Percentiles rank a stretch among this genome's conserved stretches.
Evolutionary conservation across 2,888 invertebrate genomes (phyloP).

Genomic region (Tipula unca): DNA sequence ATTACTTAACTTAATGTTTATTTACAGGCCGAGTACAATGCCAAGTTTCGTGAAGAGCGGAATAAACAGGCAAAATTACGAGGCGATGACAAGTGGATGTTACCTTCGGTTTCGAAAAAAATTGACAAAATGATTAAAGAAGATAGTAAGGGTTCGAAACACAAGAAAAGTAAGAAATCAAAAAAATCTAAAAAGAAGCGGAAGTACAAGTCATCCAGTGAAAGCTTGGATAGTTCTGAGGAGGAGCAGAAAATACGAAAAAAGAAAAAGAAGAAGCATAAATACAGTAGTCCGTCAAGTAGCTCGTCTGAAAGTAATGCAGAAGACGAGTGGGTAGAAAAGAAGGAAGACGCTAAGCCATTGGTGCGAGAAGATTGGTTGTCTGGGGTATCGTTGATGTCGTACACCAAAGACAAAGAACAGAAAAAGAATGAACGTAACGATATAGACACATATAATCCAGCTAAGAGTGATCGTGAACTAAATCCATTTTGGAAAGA

Average conservation of each 20-base stretch:
- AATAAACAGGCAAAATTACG: slow-evolving; percentile 30
- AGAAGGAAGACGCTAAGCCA: slow-evolving; percentile 29
- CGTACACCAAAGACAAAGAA: slow-evolving; percentile 38
- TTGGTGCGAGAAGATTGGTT: slow-evolving; percentile 70
- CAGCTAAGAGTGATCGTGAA: slow-evolving; percentile 64
- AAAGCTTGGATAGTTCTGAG: slow-evolving; percentile 36
- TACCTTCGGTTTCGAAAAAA: slow-evolving; percentile 32
- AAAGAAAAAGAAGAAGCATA: slow-evolving; percentile 29
- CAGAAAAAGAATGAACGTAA: slow-evolving; percentile 45
- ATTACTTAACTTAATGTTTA: too few species aligned
- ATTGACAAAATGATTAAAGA: slow-evolving; percentile 26
- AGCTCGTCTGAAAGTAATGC: slow-evolving; percentile 27
- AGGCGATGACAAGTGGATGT: slow-evolving; percentile 35
- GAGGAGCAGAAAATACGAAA: slow-evolving; percentile 29
- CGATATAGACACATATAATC: slow-evolving; percentile 54
- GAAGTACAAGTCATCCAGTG: slow-evolving; percentile 23
- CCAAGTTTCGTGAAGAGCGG: slow-evolving; percentile 30
- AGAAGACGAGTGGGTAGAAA: slow-evolving; percentile 56
- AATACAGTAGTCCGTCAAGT: slow-evolving; percentile 28
- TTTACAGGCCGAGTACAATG: slow-evolving; percentile 31
- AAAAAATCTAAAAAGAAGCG: slow-evolving; percentile 25
- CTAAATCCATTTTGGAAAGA: slow-evolving; percentile 90
- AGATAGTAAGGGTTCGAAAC: slow-evolving; percentile 16
- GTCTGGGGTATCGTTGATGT: slow-evolving; percentile 49
- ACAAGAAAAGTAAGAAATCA: slow-evolving; percentile 35